Evolutionary conservation across 2,888 invertebrate genomes (phyloP), one percentile per base, ranked within the genome.

Genomic region (Leptinotarsa rubiginosa): DNA sequence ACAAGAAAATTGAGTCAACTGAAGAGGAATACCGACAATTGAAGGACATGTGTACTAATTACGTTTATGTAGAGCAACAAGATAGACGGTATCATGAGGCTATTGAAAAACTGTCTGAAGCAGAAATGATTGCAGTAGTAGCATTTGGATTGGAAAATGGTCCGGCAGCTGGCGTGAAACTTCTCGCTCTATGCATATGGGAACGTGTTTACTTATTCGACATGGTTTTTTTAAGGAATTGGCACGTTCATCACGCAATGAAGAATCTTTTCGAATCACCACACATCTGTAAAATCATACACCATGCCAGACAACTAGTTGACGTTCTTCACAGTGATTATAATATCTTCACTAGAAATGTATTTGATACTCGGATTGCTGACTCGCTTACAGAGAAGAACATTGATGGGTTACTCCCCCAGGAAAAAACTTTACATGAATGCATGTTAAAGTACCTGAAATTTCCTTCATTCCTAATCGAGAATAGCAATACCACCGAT

Each of bases 171-270:
- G 59, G 49, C 1, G 54, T 78, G 41, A 72, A 75, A 56, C 69
- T 82, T 49, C 74, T 82, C 1, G 77, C 73, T 13, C 31, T 82
- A 1, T 77, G 77, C 64, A 77, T 79, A 5, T 81, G 81, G 79
- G 76, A 81, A 52, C 78, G 80, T 75, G 78, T 79, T 2, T 82
- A 78, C 64, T 68, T 81, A 18, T 80, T 82, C 72, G 80, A 82
- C 74, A 66, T 82, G 52, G 62, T 66, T 10, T 70, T 76, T 72
- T 56, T 77, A 25, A 75, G 74, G 47, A 75, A 78, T 47, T 67
- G 76, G 16, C 67, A 77, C 56, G 72, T 81, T 41, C 80, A 81
- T 65, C 77, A 77, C 12, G 82, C 80, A 75, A 25, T 82, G 12
- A 81, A 80, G 71, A 74, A 78, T 12, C 76, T 82, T 12, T 76